Conservation (phyloP, 2,888 invertebrate species). For the Papilio gigon region DNA sequence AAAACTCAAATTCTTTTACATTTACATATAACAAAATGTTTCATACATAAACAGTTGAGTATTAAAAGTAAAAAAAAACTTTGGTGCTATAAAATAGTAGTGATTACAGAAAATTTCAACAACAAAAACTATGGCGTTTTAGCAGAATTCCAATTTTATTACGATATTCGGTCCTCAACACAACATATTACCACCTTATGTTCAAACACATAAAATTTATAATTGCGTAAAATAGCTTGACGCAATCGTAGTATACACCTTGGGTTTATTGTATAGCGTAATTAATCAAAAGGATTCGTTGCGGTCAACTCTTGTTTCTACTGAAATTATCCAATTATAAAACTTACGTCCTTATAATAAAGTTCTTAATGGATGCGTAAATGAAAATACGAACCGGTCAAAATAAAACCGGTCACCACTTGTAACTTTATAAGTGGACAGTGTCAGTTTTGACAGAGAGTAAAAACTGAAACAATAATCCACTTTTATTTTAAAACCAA, state of each 20-base stretch:
- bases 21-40: too few relatives aligned
- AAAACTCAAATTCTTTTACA: too few relatives aligned
- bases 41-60: neutral
- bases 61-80: conserved; percentile 19
- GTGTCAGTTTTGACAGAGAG: conserved; percentile 41
- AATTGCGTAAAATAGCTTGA: conserved; percentile 32
- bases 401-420: conserved; percentile 39
- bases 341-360: neutral
- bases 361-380: neutral
- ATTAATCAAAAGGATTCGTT: conserved; percentile 41
- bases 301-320: conserved; percentile 28
- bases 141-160: conserved; percentile 36
- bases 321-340: neutral
- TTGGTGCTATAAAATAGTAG: conserved; percentile 27
- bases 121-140: conserved; percentile 35
- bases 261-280: conserved; percentile 37
- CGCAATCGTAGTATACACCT: conserved; percentile 23
- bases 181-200: conserved; percentile 25
- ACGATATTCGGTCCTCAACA: conserved; percentile 7
- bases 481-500: conserved; percentile 17
- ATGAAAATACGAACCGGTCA: conserved; percentile 23
- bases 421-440: conserved; percentile 41
- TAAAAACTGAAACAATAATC: conserved; percentile 40
- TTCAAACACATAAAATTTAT: conserved; percentile 24
- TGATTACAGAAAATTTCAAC: conserved; percentile 39